Percentiles rank a stretch among this genome's conserved stretches.
These are phyloP conservation scores for Tyria jacobaeae DNA, from an alignment of 2,888 invertebrate species.

Conservation along the genomic window DNA sequence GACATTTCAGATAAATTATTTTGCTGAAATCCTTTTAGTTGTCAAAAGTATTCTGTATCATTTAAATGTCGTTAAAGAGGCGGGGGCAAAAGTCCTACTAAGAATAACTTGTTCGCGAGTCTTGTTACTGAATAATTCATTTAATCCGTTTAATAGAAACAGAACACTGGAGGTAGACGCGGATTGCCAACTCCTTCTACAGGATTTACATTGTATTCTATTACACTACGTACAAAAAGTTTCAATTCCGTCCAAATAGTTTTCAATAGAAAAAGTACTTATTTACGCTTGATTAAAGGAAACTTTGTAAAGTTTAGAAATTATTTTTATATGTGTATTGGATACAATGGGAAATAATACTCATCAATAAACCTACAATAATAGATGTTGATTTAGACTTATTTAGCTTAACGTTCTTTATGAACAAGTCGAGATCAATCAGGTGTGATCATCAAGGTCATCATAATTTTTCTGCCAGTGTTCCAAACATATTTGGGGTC, in stretches of 20 bases:
- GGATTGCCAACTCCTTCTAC: constrained; percentile 50
- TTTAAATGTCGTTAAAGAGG: constrained; percentile 45
- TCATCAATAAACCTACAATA: constrained; percentile 22
- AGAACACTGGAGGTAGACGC: constrained; percentile 45
- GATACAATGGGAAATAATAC: constrained; percentile 14
- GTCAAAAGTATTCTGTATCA: constrained; percentile 28
- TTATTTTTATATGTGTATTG: constrained; percentile 30
- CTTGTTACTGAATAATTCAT: constrained; percentile 80
- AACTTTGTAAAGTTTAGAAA: constrained; percentile 44
- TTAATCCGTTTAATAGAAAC: constrained; percentile 78
- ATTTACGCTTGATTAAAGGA: constrained; percentile 41
- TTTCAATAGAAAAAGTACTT: constrained; percentile 43
- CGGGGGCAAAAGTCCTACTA: constrained; percentile 49
- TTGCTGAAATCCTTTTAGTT: constrained; percentile 24
- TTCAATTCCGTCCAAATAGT: constrained; percentile 42
- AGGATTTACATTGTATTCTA: constrained; percentile 56
- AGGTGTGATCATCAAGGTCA: too few relatives aligned
- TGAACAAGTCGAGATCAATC: too few relatives aligned
- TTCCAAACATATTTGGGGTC: too few relatives aligned
- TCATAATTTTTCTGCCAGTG: too few relatives aligned
- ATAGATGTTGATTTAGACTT: too few relatives aligned
- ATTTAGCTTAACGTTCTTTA: too few relatives aligned
- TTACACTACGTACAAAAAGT: constrained; percentile 43
- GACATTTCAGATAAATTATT: constrained; percentile 25
- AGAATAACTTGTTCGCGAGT: constrained; percentile 63